phyloP scores from a whole-genome alignment of 2,888 invertebrate genomes.

The Villa cingulata region DNA sequence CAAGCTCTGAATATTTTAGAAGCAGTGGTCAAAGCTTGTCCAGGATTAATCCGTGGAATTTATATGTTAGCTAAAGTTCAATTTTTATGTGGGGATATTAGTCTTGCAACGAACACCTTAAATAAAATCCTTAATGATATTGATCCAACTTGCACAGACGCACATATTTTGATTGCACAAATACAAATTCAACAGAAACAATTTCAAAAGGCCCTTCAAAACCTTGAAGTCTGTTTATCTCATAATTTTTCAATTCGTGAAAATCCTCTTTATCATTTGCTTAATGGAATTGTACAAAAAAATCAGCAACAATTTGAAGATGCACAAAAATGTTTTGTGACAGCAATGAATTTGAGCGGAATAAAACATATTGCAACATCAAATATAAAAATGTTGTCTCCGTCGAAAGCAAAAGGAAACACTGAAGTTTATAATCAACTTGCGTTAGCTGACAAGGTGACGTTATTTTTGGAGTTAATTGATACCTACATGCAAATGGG shows the following conservation, averaged over 20 bases:
- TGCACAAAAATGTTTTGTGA: constrained; percentile 58
- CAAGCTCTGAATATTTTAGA: constrained; percentile 54
- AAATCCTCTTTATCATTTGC: constrained; percentile 77
- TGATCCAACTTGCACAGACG: constrained; percentile 69
- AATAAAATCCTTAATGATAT: constrained; percentile 57
- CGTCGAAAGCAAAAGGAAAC: constrained; percentile 26
- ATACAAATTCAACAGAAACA: constrained; percentile 59
- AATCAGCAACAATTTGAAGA: constrained; percentile 55
- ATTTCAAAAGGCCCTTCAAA: constrained; percentile 67
- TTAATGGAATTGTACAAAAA: constrained; percentile 72
- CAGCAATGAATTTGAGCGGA: constrained; percentile 55
- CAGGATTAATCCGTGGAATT: constrained; percentile 56
- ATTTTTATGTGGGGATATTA: constrained; percentile 64
- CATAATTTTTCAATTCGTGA: constrained; percentile 87
- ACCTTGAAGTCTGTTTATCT: constrained; percentile 78
- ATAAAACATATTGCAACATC: constrained; percentile 21
- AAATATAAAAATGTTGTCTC: constrained; percentile 21
- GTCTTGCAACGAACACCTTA: constrained; percentile 54
- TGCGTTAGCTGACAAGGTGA: constrained; percentile 56
- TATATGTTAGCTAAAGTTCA: constrained; percentile 66
- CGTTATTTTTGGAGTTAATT: constrained; percentile 75
- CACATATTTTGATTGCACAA: constrained; percentile 74
- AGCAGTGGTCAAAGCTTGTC: constrained; percentile 62
- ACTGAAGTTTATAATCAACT: constrained; percentile 17
- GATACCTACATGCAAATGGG: constrained; percentile 56